Base-by-base conservation (phyloP, 2,797 vertebrate genomes). In the Poeciliopsis gracilis region DNA sequence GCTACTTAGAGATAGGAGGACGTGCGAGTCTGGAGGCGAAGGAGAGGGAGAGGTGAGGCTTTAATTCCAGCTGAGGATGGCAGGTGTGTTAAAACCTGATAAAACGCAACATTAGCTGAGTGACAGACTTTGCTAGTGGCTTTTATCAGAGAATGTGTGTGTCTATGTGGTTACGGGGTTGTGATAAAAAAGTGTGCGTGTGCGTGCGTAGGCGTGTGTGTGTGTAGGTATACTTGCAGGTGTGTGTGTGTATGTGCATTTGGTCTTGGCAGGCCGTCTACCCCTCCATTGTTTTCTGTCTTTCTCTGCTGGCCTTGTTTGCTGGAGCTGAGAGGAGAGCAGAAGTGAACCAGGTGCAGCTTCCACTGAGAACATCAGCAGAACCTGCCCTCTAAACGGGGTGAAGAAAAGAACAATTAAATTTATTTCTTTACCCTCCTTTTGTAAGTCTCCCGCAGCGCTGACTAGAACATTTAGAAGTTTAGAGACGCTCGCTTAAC, bases 31-130 rank as follows among this genome's bases (percentile, higher is more conserved):
- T 3, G 46, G 51, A 67, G 78, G 28, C 30, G 59, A 61, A 30
- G 59, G 28, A 59, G 12, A 59, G 55, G 55, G 28, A 71, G 77
- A 72, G 79, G 79, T 77, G 81, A 84, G 82, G 78, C 76, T 85
- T 91, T 93, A 88, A 92, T 90, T 93, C 88, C 84, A 83, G 87
- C 88, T 86, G 87, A 90, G 83, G 87, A 87, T 87, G 87, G 90
- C 86, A 93, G 90, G 90, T 92, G 89, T 92, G 89, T 91, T 88
- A 16, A 92, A 86, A 77, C 80, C 87, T 91, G 91, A 94, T 94
- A 91, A 94, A 94, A 87, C 69, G 55, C 82, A 73, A 87, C 83
- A 86, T 90, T 89, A 61, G n/a, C 59, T 89, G 88, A 94, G 86
- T 89, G 89, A 90, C 91, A 90, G 88, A 85, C 28, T 61, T 61